Conservation (phyloP, 2,797 vertebrate species). For the Lutjanus argentimaculatus region DNA sequence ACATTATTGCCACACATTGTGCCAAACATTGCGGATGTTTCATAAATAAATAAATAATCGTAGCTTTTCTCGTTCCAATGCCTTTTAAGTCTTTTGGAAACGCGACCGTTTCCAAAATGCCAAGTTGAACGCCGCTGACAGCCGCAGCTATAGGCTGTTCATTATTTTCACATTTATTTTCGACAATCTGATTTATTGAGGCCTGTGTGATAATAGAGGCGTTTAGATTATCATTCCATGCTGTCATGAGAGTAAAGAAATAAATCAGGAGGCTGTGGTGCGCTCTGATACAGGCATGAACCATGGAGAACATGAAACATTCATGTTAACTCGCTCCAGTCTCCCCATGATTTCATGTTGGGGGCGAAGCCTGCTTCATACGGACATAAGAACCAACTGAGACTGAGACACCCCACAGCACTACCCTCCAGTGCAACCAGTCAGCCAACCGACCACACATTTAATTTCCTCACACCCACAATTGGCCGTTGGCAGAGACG, state of each 20-base stretch:
- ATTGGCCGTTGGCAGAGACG: slow-evolving; percentile 68
- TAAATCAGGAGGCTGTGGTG: slow-evolving; percentile 66
- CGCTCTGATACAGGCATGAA: slow-evolving; percentile 71
- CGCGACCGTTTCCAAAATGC: slow-evolving; percentile 55
- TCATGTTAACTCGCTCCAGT: slow-evolving; percentile 66
- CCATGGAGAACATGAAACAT: slow-evolving; percentile 79
- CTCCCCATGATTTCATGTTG: slow-evolving; percentile 72
- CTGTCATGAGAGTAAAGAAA: slow-evolving; percentile 63
- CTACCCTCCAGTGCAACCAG: slow-evolving; percentile 58
- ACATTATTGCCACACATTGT: slow-evolving; percentile 73
- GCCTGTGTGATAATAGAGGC: slow-evolving; percentile 50
- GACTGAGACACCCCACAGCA: slow-evolving; percentile 53
- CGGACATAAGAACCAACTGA: slow-evolving; percentile 64
- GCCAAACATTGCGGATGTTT: slow-evolving; percentile 89
- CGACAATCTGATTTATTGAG: slow-evolving; percentile 55
- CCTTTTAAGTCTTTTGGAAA: slow-evolving; percentile 54
- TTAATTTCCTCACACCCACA: slow-evolving; percentile 75
- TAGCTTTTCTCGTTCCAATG: slow-evolving; percentile 53
- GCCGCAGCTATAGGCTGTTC: slow-evolving; percentile 35
- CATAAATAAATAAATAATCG: slow-evolving; percentile 85
- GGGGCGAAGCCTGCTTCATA: slow-evolving; percentile 60
- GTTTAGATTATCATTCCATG: slow-evolving; percentile 43
- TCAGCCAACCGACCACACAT: slow-evolving; percentile 66
- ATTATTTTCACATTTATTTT: slow-evolving; percentile 54
- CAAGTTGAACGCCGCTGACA: slow-evolving; percentile 55